Conservation (phyloP, 2,797 vertebrate species). For the Erethizon dorsatum region DNA sequence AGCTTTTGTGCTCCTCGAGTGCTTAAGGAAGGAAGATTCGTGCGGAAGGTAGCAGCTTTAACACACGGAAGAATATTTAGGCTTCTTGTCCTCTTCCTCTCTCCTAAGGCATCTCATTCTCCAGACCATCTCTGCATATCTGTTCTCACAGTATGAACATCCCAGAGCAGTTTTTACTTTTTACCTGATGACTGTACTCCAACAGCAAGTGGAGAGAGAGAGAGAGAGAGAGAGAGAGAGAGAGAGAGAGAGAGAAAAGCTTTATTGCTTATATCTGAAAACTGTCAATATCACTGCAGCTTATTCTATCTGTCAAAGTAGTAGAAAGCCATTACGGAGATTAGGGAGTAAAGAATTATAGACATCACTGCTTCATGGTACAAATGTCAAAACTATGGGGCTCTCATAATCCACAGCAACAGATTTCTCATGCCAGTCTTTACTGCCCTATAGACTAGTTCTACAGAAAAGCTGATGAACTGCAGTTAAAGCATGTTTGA, state of each 20-base stretch:
- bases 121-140: not conserved
- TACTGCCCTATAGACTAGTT: not conserved
- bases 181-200: not conserved
- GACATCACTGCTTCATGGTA: not conserved
- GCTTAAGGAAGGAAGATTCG: fast-evolving
- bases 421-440: not conserved
- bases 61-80: fast-evolving
- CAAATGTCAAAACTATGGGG: too few relatives aligned
- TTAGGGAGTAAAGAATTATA: not conserved
- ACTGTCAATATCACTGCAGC: not conserved
- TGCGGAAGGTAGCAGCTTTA: not conserved
- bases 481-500: not conserved
- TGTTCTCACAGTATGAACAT: not conserved
- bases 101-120: not conserved
- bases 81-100: not conserved
- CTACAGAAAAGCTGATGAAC: not conserved
- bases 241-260: not conserved
- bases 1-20: fast-evolving
- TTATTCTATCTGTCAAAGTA: not conserved
- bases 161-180: not conserved
- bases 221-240: not conserved
- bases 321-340: not conserved
- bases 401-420: not conserved
- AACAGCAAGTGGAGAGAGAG: not conserved
- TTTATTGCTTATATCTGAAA: not conserved